Conservation (phyloP, 2,888 invertebrate genomes). For the Mesorhabditis sp. region DNA sequence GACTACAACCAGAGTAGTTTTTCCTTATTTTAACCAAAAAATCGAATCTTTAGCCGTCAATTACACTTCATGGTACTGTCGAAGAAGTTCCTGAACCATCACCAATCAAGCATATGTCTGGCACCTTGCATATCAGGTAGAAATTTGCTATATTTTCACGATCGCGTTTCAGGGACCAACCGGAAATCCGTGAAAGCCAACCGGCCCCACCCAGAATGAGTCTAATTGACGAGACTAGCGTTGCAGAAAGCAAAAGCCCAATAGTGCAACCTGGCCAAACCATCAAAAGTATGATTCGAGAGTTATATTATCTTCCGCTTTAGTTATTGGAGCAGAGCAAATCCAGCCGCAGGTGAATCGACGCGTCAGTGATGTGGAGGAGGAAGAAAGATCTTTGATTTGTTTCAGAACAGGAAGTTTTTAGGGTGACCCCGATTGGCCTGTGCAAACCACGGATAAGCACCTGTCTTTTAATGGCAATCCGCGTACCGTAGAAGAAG, state of each 20-base stretch:
- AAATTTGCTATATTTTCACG: neutral
- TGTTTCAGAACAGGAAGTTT: too few species aligned
- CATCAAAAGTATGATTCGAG: too few species aligned
- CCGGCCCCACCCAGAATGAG: neutral
- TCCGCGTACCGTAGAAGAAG: neutral
- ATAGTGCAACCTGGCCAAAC: neutral
- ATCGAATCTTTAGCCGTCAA: too few species aligned
- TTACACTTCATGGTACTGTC: too few species aligned
- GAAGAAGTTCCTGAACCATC: neutral
- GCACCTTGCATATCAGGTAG: neutral
- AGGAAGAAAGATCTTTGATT: too few species aligned
- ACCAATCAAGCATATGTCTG: neutral
- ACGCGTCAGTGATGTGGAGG: too few species aligned
- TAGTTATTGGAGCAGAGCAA: too few species aligned
- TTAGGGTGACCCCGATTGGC: neutral
- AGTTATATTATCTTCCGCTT: too few species aligned
- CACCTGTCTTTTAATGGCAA: neutral
- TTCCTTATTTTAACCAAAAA: too few species aligned
- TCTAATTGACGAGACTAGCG: too few species aligned
- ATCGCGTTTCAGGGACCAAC: neutral
- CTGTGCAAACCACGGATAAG: neutral
- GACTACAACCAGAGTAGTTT: neutral
- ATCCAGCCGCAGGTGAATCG: too few species aligned
- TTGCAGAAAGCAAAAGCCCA: neutral
- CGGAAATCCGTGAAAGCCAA: slow-evolving; percentile 4